Evolutionary conservation across 2,113 vertebrate genomes (phyloP), one percentile per base, ranked within the genome.

Genomic region (Gobio gobio): DNA sequence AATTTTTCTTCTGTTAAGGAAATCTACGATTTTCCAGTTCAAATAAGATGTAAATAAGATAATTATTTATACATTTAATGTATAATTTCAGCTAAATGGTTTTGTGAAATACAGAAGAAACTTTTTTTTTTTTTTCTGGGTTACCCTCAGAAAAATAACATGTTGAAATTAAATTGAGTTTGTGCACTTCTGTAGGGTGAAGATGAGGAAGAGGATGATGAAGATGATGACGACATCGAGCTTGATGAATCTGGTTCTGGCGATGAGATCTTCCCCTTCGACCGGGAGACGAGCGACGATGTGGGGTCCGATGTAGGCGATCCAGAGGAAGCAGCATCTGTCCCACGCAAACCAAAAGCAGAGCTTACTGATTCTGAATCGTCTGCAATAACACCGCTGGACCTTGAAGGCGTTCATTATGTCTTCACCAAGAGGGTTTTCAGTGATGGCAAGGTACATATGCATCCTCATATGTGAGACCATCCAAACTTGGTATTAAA

Each of bases 341-440:
- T 74, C 43, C 72, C 12, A 33, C 16, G 5, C 74, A 54, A 33
- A 56, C 47, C 74, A 16, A 51, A 76, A 54, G 26, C 47, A 22
- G 49, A 33, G 54, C 36, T n/a, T 16, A 4, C 33, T 33, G 20
- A 56, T 56, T 51, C 74, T 22, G 51, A 78, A 8, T 58, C 12
- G 3, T 2, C 54, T 8, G 20, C 12, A 14, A 29, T 16, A 59
- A 40, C 54, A 24, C 54, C 24, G 51, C 4, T 3, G 6, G 74
- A 51, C 49, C 84, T 93, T 61, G 94, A 96, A 68, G 96, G 97
- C 84, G 94, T 99, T 89, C 92, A 95, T 94, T 99, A 99, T 89
- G 92, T 96, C 82, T 99, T 99, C 89, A 97, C 99, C 92, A 96
- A 95, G 91, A 95, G 96, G 94, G 96, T 99, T 93, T 96, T 99